Conservation (phyloP, 1,140 invertebrate genomes). For the Drosophila ananassae region DNA sequence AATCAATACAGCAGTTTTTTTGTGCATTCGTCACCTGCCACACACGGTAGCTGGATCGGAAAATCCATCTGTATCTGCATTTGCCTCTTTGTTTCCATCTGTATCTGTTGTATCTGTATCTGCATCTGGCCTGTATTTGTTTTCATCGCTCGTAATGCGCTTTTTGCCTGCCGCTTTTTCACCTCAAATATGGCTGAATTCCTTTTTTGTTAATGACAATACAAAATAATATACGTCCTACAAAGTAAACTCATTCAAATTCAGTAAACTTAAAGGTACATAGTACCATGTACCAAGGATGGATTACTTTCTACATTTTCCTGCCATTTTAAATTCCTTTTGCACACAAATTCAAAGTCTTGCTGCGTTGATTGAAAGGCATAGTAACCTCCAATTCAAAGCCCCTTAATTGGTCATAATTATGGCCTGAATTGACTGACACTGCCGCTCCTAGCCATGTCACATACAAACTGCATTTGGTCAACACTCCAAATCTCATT, state of each 20-base stretch:
- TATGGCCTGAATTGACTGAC: slow-evolving; percentile 24
- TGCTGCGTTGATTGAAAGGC: slow-evolving; percentile 3
- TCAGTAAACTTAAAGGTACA: too few species aligned
- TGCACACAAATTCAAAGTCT: background rate
- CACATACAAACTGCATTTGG: slow-evolving; percentile 34
- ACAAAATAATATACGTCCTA: slow-evolving; percentile 11
- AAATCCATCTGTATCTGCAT: slow-evolving; percentile 24
- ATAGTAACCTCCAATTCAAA: slow-evolving; percentile 29
- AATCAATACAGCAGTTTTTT: slow-evolving; percentile 37
- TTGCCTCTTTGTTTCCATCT: background rate
- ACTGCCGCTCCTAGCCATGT: slow-evolving; percentile 21
- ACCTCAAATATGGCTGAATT: slow-evolving; percentile 9
- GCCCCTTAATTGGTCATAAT: slow-evolving; percentile 41
- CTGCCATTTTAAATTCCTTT: background rate
- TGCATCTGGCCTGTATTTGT: slow-evolving; percentile 18
- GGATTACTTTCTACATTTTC: too few species aligned
- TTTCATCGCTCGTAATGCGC: slow-evolving; percentile 27
- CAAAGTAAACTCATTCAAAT: too few species aligned
- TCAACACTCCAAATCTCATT: background rate
- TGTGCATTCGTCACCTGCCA: slow-evolving; percentile 30
- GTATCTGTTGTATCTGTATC: slow-evolving; percentile 2
- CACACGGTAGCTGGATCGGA: slow-evolving; percentile 7
- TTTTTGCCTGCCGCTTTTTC: slow-evolving; percentile 20
- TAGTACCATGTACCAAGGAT: too few species aligned
- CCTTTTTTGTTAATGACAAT: slow-evolving; percentile 10